Base-by-base conservation (phyloP, 2,113 vertebrate genomes). In the Progne subis region DNA sequence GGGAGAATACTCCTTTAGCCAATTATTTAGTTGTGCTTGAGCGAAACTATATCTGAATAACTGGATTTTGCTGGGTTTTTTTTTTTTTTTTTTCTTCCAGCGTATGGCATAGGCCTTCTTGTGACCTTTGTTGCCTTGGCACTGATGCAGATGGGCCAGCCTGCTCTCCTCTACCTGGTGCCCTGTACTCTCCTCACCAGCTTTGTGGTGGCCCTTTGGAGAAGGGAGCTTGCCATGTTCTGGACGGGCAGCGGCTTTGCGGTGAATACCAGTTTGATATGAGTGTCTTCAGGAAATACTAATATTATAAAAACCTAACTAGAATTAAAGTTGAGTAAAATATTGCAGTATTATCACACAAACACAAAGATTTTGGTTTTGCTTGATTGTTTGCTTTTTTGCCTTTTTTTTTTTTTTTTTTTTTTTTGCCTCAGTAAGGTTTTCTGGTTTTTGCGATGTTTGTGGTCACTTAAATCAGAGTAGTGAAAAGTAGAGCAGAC, bases 181-280 rank as follows among this genome's bases (percentile, higher is more conserved):
- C 99, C 99, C 94, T 99, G 99, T 87, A 99, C 99, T 29, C 98
- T 99, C n/a, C 96, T 99, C 96, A 98, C 98, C 49, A 99, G 99
- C 97, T 98, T 99, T 14, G 74, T 92, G 1, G 98, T 99, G 95
- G 99, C 99, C 14, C 98, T 99, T 77, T 99, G 99, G 98, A 99
- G 99, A 95, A 98, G 94, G 96, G 99, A 99, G 95, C 96, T 99
- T 76, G 96, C 97, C 55, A 97, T 98, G 97, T 99, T 99, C 98
- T 99, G 99, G 99, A 99, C 98, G 16, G 99, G 99, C 98, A 99
- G 98, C 97, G 99, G 98, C 98, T 99, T 99, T 99, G 99, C 98
- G 99, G 99, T 99, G 99, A 99, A 99, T 99, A 99, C 98, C 99
- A 97, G 98, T 99, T 99, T 99, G 98, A 99, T 99, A 98, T 99